Base-by-base conservation (phyloP, 2,797 vertebrate genomes). In the Neoniphon sammara region DNA sequence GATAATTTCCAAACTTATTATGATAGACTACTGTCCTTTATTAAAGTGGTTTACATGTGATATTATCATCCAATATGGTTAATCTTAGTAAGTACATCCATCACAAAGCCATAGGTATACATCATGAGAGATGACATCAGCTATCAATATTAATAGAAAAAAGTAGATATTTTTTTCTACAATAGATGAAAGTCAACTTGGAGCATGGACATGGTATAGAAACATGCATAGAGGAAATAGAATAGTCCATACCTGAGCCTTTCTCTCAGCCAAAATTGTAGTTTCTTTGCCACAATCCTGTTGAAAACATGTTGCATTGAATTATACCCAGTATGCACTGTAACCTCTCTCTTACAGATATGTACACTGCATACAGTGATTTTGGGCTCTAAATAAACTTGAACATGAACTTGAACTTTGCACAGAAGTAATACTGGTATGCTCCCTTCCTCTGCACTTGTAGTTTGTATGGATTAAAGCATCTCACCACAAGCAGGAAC, bases 221-320 rank as follows among this genome's bases (percentile, higher is more conserved):
- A 4, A 44, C 11, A 39, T 39, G 11, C 14, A 44, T 44, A 44
- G 3, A 11, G 30, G 47, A 14, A 30, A 1, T 17, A 49, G 61
- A 55, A n/a, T 30, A 54, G 1, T 70, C 84, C 70, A 67, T 81
- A 84, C 82, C 84, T 79, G 78, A 8, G 17, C 15, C 49, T 62
- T 66, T 25, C 49, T 66, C 61, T 34, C 31, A 44, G 18, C 66
- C 63, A 78, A 76, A 83, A 57, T 17, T 81, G 62, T 63, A 2
- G 47, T 74, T 2, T 61, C 53, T 42, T 77, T 34, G 31, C 59
- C 70, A 69, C 65, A 79, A 42, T 57, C 83, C 88, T 90, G 77
- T 73, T 44, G 17, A 73, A 80, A 60, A 85, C 0, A 70, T 2
- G 0, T 44, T 0, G 23, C 17, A 6, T 44, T 39, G 3, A 11